phyloP scores from a whole-genome alignment of 2,113 vertebrate species.

The western clawed frog (Xenopus tropicalis) region UCB_Xtro_10.0 CM004451.2:50723001-50723500 shows the following conservation, averaged over 20 bases:
- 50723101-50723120: no score
- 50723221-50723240: constrained; percentile 97
- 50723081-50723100: no score
- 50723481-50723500: constrained; percentile 27
- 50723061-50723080: no score
- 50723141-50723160: constrained; percentile 49
- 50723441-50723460: constrained; percentile 47
- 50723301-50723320: constrained; percentile 76
- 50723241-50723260: constrained; percentile 92
- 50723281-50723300: constrained; percentile 74
- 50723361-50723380: constrained; percentile 53
- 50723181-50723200: constrained; percentile 82
- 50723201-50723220: constrained; percentile 88
- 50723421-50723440: constrained; percentile 2
- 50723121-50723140: no score
- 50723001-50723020: no score
- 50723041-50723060: no score
- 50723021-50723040: no score
- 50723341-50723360: constrained; percentile 71
- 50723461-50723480: constrained; percentile 26
- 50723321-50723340: constrained; percentile 79
- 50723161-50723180: constrained; percentile 98
- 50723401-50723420: constrained; percentile 23
- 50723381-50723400: constrained; percentile 42
- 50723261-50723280: constrained; percentile 80